Evolutionary conservation across 2,888 invertebrate species (phyloP).

Genomic region (Lochmaea capreae): DNA sequence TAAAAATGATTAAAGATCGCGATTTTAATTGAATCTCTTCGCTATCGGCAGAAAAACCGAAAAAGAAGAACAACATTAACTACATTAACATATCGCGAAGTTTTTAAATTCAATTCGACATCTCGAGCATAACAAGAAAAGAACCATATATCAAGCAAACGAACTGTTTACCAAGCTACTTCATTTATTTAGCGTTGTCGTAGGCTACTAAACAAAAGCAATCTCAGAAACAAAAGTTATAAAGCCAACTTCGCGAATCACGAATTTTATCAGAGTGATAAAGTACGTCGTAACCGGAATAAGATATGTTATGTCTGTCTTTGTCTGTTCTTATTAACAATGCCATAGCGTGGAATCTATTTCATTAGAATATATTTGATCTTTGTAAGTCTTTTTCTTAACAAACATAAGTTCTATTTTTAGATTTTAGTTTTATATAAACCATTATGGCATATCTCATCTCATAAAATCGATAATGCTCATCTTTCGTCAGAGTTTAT

Average conservation of each 20-base stretch:
- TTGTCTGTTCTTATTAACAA: slow-evolving; percentile 33
- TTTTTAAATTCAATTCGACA: slow-evolving; percentile 25
- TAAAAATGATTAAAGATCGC: too few relatives aligned
- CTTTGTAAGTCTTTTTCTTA: too few relatives aligned
- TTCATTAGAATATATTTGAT: slow-evolving; percentile 19
- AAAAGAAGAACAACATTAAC: slow-evolving; percentile 11
- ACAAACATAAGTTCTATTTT: background rate
- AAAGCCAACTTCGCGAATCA: slow-evolving; percentile 37
- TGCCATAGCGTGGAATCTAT: slow-evolving; percentile 29
- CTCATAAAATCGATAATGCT: too few relatives aligned
- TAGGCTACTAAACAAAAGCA: slow-evolving; percentile 38
- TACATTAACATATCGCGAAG: slow-evolving; percentile 26
- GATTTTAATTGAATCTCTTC: too few relatives aligned
- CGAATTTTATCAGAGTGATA: slow-evolving; percentile 40
- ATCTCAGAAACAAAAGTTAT: slow-evolving; percentile 42
- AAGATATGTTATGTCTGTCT: slow-evolving; percentile 37
- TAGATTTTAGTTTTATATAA: too few relatives aligned
- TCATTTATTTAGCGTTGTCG: slow-evolving; percentile 36
- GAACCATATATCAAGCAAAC: slow-evolving; percentile 30
- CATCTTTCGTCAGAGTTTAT: too few relatives aligned
- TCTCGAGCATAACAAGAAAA: slow-evolving; percentile 17
- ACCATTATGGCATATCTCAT: too few relatives aligned
- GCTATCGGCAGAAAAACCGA: too few relatives aligned
- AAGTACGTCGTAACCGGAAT: slow-evolving; percentile 37
- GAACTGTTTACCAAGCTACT: slow-evolving; percentile 36